A percentile compares a stretch with the other conserved stretches of the same genome.
These are phyloP conservation scores for Fratercula arctica DNA, from an alignment of 2,797 vertebrate genomes.

Conservation along the genomic window DNA sequence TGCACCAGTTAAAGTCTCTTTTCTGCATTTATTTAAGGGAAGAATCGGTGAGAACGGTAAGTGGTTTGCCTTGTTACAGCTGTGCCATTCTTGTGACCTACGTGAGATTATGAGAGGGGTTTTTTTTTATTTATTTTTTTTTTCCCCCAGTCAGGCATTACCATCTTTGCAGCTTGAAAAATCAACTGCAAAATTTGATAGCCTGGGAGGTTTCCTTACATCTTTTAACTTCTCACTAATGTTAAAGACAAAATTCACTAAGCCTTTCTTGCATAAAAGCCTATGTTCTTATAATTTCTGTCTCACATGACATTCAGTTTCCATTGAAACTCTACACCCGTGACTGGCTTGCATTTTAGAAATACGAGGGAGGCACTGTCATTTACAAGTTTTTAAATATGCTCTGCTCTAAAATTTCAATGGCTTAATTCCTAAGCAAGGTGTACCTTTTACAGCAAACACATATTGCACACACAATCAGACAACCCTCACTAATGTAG, in stretches of 20 bases:
- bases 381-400: background rate
- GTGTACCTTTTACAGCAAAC: background rate
- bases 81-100: background rate
- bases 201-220: accelerated
- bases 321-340: background rate
- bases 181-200: background rate
- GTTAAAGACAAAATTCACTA: background rate
- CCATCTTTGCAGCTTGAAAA: background rate
- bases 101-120: background rate
- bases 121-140: background rate
- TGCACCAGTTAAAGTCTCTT: constrained; percentile 32
- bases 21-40: background rate
- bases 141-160: background rate
- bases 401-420: background rate
- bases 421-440: background rate
- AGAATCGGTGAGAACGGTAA: background rate
- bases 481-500: background rate
- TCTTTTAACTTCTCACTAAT: background rate
- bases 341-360: background rate
- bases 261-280: background rate
- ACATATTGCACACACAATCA: background rate
- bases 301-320: background rate
- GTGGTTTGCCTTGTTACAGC: background rate
- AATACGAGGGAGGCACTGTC: background rate
- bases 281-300: background rate